These are phyloP conservation scores for Dipodomys merriami DNA, from an alignment of 2,113 vertebrate species.

Conservation along the genomic window DNA sequence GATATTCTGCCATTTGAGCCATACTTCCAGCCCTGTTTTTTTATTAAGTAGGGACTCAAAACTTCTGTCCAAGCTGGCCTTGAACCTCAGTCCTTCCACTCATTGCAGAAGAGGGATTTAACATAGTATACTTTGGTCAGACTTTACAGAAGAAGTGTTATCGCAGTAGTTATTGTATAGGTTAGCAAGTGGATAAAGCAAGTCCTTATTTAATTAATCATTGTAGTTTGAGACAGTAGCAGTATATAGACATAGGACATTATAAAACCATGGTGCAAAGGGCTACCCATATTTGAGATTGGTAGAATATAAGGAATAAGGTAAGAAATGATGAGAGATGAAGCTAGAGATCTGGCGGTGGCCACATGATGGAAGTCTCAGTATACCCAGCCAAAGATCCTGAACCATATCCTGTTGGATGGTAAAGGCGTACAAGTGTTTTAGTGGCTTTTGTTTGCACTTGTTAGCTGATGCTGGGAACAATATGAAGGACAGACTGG, in stretches of 20 bases:
- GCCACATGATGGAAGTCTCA: conserved; percentile 2
- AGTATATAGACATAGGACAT: neutral
- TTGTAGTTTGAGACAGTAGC: conserved; percentile 40
- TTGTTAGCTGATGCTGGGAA: conserved; percentile 10
- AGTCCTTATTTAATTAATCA: neutral
- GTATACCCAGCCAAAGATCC: conserved; percentile 7
- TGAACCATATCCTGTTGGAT: conserved; percentile 34
- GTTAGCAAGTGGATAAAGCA: conserved; percentile 30
- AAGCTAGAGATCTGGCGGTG: neutral
- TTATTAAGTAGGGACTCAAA: neutral
- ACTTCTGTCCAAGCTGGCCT: neutral
- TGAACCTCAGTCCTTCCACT: neutral
- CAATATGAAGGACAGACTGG: neutral
- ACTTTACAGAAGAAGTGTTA: conserved; percentile 12
- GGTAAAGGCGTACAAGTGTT: neutral
- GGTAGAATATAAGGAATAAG: conserved; percentile 27
- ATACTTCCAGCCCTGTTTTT: neutral
- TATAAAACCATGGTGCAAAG: neutral
- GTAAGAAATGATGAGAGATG: conserved; percentile 32
- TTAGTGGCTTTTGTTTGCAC: conserved; percentile 9
- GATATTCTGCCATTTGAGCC: too few relatives aligned
- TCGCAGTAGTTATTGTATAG: neutral
- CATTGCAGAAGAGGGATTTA: conserved; percentile 4
- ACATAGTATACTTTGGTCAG: conserved; percentile 31
- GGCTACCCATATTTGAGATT: neutral